A percentile compares a stretch with the other conserved stretches of the same genome.
Conservation (phyloP, 2,888 invertebrate species). For the Aporophyla lueneburgensis region DNA sequence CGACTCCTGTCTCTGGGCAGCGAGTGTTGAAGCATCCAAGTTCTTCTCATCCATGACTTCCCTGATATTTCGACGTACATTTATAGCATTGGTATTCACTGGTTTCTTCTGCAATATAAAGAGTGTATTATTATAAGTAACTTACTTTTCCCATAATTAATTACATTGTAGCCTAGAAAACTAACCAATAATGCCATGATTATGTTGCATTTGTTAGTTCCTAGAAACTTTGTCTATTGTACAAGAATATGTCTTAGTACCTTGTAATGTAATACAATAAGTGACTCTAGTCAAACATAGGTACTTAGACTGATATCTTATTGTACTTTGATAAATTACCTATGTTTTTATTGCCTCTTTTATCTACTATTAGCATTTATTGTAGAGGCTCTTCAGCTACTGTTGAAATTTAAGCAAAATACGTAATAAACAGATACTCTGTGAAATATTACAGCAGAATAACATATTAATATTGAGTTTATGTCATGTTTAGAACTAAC, state of each 20-base stretch:
- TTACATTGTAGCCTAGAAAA: neutral
- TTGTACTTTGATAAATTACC: conserved; percentile 1
- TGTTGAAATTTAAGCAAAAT: neutral
- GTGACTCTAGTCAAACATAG: neutral
- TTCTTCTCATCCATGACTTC: conserved; percentile 98
- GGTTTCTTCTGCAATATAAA: conserved; percentile 83
- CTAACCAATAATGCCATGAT: neutral
- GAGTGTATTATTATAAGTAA: neutral
- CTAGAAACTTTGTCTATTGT: neutral
- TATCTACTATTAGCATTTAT: neutral
- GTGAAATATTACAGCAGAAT: conserved; percentile 1
- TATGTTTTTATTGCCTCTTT: neutral
- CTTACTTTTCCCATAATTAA: neutral
- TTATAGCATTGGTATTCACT: conserved; percentile 86
- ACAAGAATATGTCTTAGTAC: neutral
- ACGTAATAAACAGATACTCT: neutral
- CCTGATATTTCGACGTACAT: conserved; percentile 96
- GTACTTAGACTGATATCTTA: neutral
- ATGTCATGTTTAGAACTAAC: conserved; percentile 1
- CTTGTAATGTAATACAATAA: neutral
- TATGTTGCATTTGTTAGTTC: neutral
- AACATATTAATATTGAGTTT: neutral
- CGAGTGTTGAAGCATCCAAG: conserved; percentile 97
- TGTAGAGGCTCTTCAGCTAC: neutral
- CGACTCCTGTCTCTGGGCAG: conserved; percentile 98